Percentiles rank a stretch among this genome's conserved stretches.
These are phyloP conservation scores for Hemaris fuciformis DNA, from an alignment of 2,888 invertebrate genomes.

Conservation along the genomic window DNA sequence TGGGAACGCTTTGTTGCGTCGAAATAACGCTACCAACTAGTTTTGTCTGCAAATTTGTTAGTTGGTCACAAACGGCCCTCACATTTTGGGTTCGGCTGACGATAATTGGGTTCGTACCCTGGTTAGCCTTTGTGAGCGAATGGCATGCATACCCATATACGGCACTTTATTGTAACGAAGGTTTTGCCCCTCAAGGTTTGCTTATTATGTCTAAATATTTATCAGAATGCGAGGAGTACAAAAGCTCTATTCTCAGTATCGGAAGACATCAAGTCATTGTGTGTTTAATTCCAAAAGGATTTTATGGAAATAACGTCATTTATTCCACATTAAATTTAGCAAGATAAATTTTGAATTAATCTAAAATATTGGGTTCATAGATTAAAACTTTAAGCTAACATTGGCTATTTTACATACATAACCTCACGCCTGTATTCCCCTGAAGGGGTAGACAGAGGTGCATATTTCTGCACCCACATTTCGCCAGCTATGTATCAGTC, in stretches of 20 bases:
- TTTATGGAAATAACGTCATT: too few relatives aligned
- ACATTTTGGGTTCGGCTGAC: constrained; percentile 42
- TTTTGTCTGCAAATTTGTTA: constrained; percentile 34
- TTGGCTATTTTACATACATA: too few relatives aligned
- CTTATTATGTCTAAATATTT: neutral
- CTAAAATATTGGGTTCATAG: too few relatives aligned
- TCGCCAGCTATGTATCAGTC: too few relatives aligned
- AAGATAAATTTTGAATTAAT: too few relatives aligned
- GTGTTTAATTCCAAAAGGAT: too few relatives aligned
- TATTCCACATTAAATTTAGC: too few relatives aligned
- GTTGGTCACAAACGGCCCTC: constrained; percentile 1
- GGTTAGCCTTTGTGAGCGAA: constrained; percentile 37
- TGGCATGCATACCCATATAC: constrained; percentile 31
- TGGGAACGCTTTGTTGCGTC: constrained; percentile 20
- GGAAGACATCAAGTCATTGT: too few relatives aligned
- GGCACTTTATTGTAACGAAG: constrained; percentile 29
- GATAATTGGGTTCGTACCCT: constrained; percentile 57
- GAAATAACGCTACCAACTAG: constrained; percentile 43
- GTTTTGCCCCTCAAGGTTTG: neutral
- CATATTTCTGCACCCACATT: too few relatives aligned
- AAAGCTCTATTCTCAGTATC: neutral
- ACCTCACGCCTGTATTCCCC: too few relatives aligned
- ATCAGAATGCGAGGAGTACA: neutral
- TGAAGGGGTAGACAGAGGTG: too few relatives aligned
- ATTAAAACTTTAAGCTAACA: too few relatives aligned